phyloP scores from a whole-genome alignment of 2,888 invertebrate species.

The Nezara viridula region DNA sequence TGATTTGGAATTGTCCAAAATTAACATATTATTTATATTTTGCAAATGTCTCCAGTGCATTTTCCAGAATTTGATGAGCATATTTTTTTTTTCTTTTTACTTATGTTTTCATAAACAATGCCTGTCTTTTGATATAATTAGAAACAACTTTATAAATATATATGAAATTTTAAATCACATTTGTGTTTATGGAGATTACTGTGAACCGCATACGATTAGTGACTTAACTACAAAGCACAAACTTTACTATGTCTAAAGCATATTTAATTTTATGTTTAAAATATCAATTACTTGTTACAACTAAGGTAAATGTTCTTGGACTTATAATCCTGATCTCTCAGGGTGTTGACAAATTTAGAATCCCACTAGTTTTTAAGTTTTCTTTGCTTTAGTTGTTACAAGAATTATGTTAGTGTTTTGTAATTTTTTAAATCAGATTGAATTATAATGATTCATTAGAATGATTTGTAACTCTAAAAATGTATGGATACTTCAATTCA shows the following conservation, averaged over 20 bases:
- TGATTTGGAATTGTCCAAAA: background rate
- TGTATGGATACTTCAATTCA: background rate
- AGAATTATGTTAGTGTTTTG: background rate
- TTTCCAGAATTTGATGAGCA: background rate
- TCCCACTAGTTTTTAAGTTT: constrained; percentile 30
- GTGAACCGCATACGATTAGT: background rate
- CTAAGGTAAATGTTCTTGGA: background rate
- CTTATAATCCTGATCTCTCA: constrained; percentile 10
- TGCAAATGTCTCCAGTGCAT: background rate
- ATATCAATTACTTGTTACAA: background rate
- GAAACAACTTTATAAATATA: background rate
- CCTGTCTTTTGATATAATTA: background rate
- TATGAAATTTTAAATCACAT: background rate
- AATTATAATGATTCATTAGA: background rate
- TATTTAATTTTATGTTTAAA: background rate
- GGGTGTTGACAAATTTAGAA: constrained; percentile 14
- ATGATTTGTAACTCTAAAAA: background rate
- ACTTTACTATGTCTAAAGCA: background rate
- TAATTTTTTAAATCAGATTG: background rate
- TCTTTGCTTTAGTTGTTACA: constrained; percentile 6
- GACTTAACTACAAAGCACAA: background rate
- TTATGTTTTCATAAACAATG: background rate
- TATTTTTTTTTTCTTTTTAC: background rate
- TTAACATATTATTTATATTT: background rate
- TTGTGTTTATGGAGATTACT: background rate